These are phyloP conservation scores for Magallana gigas DNA, from an alignment of 1,140 invertebrate species.

Conservation along the genomic window DNA sequence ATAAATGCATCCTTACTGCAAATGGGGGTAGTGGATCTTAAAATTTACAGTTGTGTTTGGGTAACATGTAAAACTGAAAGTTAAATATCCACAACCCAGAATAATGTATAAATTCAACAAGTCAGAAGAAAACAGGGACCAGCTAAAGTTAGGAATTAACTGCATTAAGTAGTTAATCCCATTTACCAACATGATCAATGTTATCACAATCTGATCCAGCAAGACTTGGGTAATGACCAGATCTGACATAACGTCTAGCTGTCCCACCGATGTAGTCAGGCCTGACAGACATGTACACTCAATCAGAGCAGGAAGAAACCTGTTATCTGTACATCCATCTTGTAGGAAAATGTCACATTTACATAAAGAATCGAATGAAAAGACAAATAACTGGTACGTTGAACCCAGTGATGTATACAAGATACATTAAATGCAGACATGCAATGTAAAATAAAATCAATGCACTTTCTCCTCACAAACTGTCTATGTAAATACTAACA, in stretches of 20 bases:
- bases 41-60: no score
- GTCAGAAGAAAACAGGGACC: not conserved
- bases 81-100: no score
- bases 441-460: no score
- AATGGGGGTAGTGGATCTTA: no score
- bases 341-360: constrained; percentile 7
- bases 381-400: no score
- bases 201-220: not conserved
- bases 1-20: no score
- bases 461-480: no score
- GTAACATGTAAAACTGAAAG: no score
- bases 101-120: not conserved
- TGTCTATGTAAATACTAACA: no score
- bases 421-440: no score
- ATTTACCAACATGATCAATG: constrained; percentile 17
- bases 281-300: not conserved
- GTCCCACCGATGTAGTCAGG: not conserved
- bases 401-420: no score
- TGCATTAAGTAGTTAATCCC: constrained; percentile 3
- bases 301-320: constrained; percentile 5
- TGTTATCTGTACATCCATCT: not conserved
- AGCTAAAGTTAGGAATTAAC: not conserved
- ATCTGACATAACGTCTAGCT: not conserved
- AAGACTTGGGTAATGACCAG: not conserved
- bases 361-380: not conserved